Percentiles rank a stretch among this genome's conserved stretches.
Conservation (phyloP, 2,113 vertebrate genomes). For the Heteronetta atricapilla region DNA sequence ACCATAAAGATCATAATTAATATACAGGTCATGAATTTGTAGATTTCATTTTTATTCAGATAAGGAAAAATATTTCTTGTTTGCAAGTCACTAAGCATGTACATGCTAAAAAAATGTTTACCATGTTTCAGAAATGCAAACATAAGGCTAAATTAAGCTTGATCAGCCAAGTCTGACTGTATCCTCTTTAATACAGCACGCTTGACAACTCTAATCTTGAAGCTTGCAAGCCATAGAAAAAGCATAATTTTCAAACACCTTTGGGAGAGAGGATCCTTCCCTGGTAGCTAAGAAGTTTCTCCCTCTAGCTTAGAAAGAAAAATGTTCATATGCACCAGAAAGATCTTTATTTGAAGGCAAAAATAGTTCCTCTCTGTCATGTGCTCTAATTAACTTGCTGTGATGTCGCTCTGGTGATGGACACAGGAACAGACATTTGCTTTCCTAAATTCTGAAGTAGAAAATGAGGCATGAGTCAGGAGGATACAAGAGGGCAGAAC, state of each 20-base stretch:
- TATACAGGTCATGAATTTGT: background rate
- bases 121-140: constrained; percentile 50
- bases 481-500: constrained; percentile 64
- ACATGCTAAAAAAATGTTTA: constrained; percentile 64
- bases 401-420: constrained; percentile 61
- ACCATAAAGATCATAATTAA: constrained; percentile 20
- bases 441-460: constrained; percentile 61
- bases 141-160: constrained; percentile 64
- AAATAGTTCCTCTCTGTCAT: constrained; percentile 60
- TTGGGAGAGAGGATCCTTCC: constrained; percentile 25
- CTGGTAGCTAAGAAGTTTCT: constrained; percentile 27
- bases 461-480: constrained; percentile 65
- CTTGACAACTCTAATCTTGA: constrained; percentile 19
- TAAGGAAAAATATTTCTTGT: constrained; percentile 21
- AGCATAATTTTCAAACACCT: constrained; percentile 56
- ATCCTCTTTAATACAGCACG: constrained; percentile 26
- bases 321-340: constrained; percentile 55
- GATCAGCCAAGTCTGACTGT: constrained; percentile 61
- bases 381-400: constrained; percentile 67
- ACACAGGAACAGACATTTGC: constrained; percentile 67
- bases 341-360: constrained; percentile 54
- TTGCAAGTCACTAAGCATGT: constrained; percentile 43
- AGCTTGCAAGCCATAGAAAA: constrained; percentile 24
- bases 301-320: constrained; percentile 39
- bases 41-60: constrained; percentile 42